Percentiles rank a stretch among this genome's conserved stretches.
Conservation (phyloP, 2,888 invertebrate genomes). For the Leucoptera coffeella region DNA sequence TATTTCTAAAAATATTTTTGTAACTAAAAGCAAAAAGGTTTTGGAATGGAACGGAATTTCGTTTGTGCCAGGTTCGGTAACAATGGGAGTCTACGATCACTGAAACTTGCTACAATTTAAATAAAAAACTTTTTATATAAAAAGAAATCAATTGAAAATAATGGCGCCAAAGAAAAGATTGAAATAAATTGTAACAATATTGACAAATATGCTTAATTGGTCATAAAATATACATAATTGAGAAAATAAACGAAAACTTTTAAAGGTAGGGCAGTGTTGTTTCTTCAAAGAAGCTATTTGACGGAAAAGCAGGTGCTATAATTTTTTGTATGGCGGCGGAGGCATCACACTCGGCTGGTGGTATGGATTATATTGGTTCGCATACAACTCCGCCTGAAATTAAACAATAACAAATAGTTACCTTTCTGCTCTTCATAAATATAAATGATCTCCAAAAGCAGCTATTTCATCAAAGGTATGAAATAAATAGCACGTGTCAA, state of each 20-base stretch:
- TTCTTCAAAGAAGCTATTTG: constrained; percentile 7
- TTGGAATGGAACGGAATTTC: too few species aligned
- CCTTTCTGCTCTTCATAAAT: neutral
- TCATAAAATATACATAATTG: constrained; percentile 6
- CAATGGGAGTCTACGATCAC: too few species aligned
- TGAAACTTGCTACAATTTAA: too few species aligned
- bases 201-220: constrained; percentile 8
- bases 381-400: constrained; percentile 42
- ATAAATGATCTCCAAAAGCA: too few species aligned
- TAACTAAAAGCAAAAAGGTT: too few species aligned
- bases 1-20: too few species aligned
- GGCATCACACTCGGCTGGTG: constrained; percentile 36
- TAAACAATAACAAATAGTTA: constrained; percentile 25
- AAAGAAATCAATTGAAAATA: neutral
- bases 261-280: constrained; percentile 9
- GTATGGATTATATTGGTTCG: constrained; percentile 42
- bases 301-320: constrained; percentile 39
- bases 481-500: too few species aligned
- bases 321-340: constrained; percentile 28
- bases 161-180: constrained; percentile 8
- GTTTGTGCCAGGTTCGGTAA: too few species aligned
- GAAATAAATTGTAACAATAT: too few species aligned
- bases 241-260: constrained; percentile 10
- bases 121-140: too few species aligned
- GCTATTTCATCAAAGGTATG: too few species aligned